Evolutionary conservation across 2,888 invertebrate genomes (phyloP).

Genomic region (Lepidochitona cinerea): DNA sequence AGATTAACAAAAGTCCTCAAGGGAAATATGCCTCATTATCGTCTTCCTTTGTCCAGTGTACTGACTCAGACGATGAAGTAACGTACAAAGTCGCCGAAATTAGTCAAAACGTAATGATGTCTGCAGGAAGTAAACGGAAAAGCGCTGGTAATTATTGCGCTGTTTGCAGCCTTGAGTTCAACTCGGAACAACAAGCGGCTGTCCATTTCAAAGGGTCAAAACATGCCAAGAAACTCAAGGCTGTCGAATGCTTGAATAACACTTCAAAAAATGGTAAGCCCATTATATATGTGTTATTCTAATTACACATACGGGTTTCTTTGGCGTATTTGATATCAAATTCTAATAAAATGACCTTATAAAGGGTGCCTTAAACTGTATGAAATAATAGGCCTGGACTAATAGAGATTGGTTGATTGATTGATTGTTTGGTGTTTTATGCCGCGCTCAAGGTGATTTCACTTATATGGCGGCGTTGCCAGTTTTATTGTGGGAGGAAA

Average conservation of each 20-base stretch:
- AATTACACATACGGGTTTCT: not conserved
- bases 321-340: not conserved
- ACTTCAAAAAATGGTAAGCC: not conserved
- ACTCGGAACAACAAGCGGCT: not conserved
- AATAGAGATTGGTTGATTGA: not conserved
- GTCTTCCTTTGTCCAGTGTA: too few relatives aligned
- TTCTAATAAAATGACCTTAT: not conserved
- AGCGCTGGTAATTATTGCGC: not conserved
- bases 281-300: too few relatives aligned
- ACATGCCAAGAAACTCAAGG: not conserved
- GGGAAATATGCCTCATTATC: too few relatives aligned
- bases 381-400: not conserved
- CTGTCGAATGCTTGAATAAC: not conserved
- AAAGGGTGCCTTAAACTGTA: not conserved
- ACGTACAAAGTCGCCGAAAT: too few relatives aligned
- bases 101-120: too few relatives aligned
- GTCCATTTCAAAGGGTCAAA: not conserved
- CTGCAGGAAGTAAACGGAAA: not conserved
- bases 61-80: too few relatives aligned
- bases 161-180: not conserved
- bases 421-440: not conserved
- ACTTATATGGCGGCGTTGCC: too few relatives aligned
- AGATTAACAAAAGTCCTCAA: too few relatives aligned
- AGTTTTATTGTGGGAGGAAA: too few relatives aligned
- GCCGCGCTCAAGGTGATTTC: too few relatives aligned